Evolutionary conservation across 2,797 vertebrate species (phyloP).

Genomic region (Hafferia zeledoni): DNA sequence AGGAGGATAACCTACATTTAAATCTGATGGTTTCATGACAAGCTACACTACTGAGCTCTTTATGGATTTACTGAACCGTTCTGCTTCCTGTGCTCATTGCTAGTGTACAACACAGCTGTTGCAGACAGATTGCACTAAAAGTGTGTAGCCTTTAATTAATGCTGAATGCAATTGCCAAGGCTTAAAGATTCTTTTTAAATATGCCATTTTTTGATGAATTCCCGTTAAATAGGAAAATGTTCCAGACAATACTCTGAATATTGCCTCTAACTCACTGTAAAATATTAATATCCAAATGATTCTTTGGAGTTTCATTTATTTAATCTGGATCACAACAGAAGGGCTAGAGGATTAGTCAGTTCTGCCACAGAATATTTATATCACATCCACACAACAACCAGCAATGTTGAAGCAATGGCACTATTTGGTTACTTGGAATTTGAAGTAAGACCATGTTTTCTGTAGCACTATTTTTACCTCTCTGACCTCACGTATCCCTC

Average conservation of each 20-base stretch:
- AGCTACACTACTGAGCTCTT: conserved; percentile 40
- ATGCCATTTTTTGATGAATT: conserved; percentile 16
- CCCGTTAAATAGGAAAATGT: not conserved
- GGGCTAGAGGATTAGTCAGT: conserved; percentile 52
- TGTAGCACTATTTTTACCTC: conserved; percentile 26
- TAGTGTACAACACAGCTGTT: conserved; percentile 40
- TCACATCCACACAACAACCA: not conserved
- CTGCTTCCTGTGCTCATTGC: conserved; percentile 22
- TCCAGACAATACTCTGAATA: not conserved
- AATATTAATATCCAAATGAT: conserved; percentile 43
- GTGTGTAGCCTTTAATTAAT: conserved; percentile 60
- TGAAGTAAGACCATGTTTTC: not conserved
- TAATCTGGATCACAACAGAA: conserved; percentile 67
- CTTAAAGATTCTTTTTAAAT: conserved; percentile 36
- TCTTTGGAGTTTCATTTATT: conserved; percentile 34
- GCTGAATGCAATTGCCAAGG: conserved; percentile 42
- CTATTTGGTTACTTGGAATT: conserved; percentile 1
- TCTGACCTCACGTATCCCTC: not conserved
- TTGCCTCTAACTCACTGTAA: not conserved
- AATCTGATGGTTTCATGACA: conserved; percentile 61
- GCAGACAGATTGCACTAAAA: conserved; percentile 59
- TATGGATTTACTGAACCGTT: conserved; percentile 29
- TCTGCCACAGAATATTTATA: conserved; percentile 47
- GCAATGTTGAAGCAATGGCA: not conserved
- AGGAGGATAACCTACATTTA: conserved; percentile 68